Percentiles rank a stretch among this genome's conserved stretches.
These are phyloP conservation scores for Cherax quadricarinatus DNA, from an alignment of 1,140 invertebrate species.

Conservation along the genomic window DNA sequence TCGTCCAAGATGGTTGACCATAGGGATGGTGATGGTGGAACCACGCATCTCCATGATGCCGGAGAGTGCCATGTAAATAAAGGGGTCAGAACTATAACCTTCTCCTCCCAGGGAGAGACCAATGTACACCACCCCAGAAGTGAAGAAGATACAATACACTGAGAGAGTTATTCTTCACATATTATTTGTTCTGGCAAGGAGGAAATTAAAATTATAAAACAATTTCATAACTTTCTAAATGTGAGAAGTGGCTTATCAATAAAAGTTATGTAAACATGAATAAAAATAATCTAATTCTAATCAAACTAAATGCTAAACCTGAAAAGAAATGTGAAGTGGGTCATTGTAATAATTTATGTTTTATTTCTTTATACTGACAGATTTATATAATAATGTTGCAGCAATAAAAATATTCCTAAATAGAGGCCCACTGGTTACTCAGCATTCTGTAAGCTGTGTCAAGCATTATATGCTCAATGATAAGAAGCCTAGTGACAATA, in stretches of 20 bases:
- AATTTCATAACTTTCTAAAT: neutral
- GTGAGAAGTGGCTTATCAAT: neutral
- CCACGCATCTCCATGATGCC: constrained; percentile 33
- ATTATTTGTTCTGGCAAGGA: neutral
- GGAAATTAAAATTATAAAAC: neutral
- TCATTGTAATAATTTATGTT: too few species aligned
- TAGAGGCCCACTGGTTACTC: too few species aligned
- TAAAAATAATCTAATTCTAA: neutral
- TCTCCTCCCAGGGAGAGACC: constrained; percentile 19
- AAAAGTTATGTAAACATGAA: neutral
- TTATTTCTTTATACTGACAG: too few species aligned
- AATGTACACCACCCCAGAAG: neutral
- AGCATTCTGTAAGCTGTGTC: too few species aligned
- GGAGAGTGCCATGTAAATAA: constrained; percentile 21
- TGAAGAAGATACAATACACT: neutral
- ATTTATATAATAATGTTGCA: too few species aligned
- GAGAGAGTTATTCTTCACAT: neutral
- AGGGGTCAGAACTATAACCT: constrained; percentile 17
- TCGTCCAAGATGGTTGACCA: neutral
- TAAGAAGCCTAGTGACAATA: too few species aligned
- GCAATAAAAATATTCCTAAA: too few species aligned
- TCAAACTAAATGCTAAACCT: neutral
- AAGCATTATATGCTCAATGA: too few species aligned
- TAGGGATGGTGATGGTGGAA: neutral
- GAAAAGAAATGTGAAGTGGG: too few species aligned